Evolutionary conservation across 2,113 vertebrate species (phyloP), one percentile per base, ranked within the genome.

Genomic region (Pelusios castaneus): DNA sequence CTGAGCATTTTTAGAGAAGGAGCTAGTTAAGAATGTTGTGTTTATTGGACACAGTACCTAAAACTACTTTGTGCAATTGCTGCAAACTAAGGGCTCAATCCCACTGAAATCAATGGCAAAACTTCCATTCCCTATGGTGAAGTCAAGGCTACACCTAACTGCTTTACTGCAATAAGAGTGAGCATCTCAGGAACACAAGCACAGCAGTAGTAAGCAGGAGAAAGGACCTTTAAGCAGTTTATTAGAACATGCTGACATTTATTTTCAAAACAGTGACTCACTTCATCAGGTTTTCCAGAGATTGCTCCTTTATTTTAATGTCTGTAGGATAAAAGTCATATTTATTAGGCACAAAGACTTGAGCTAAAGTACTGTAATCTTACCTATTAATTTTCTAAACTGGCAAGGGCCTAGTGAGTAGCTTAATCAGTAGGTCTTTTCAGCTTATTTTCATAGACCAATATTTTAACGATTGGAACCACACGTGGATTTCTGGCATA

Each of bases 301-400:
- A 99, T 95, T 99, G 99, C 96, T 99, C 99, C 97, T 99, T 99
- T 76, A 99, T 98, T 98, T 99, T 99, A 94, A 99, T 99, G 94
- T 99, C 99, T 99, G 97, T 4, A 94, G 85, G 80, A 92, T 81
- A 96, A 97, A 85, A 94, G 27, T 19, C 52, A 16, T 25, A 80
- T 92, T 88, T 91, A 56, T 79, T 3, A 91, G 52, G 13, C 75
- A 78, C 84, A 58, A 92, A 7, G 41, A 89, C 43, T 83, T 52
- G 87, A 63, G 67, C 49, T 85, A 85, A 55, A 85, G 81, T 12
- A 34, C 70, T 63, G 45, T 49, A 94, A 91, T 79, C 84, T 81
- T 80, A 47, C 70, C 25, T 67, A 14, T n/a, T 14, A 54, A 12
- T 88, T 85, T 85, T 90, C 79, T 70, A 5, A 84, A 56, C 22